Evolutionary conservation across 37 sponge, comb jelly and placozoan species (phyloP).

Genomic region (Spongilla lacustris): DNA sequence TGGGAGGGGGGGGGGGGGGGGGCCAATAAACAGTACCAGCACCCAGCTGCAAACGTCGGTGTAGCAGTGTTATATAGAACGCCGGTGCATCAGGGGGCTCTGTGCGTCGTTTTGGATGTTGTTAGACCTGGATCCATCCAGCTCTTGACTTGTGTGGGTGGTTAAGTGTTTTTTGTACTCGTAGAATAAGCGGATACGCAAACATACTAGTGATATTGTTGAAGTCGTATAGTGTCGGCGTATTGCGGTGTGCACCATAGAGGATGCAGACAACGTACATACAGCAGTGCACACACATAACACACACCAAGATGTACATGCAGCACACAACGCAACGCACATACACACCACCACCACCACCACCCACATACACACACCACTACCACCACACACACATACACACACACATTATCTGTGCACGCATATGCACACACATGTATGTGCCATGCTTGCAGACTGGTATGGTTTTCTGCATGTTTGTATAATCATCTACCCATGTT

Average conservation of each 20-base stretch:
- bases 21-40: neutral
- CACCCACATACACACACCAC: neutral
- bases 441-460: too few species aligned
- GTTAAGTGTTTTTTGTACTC: neutral
- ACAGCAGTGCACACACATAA: neutral
- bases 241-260: neutral
- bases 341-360: neutral
- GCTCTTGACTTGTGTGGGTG: neutral
- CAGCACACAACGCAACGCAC: neutral
- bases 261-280: neutral
- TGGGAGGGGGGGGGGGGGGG: too few species aligned
- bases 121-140: neutral
- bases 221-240: neutral
- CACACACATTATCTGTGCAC: too few species aligned
- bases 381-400: neutral
- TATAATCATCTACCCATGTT: too few species aligned
- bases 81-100: neutral
- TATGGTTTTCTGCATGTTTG: too few species aligned
- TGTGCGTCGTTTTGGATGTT: neutral
- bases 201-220: neutral
- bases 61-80: neutral
- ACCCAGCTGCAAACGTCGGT: neutral
- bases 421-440: too few species aligned
- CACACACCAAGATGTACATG: neutral
- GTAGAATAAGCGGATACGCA: neutral